Evolutionary conservation across 2,888 invertebrate species (phyloP).

Genomic region (Zelleria hepariella): DNA sequence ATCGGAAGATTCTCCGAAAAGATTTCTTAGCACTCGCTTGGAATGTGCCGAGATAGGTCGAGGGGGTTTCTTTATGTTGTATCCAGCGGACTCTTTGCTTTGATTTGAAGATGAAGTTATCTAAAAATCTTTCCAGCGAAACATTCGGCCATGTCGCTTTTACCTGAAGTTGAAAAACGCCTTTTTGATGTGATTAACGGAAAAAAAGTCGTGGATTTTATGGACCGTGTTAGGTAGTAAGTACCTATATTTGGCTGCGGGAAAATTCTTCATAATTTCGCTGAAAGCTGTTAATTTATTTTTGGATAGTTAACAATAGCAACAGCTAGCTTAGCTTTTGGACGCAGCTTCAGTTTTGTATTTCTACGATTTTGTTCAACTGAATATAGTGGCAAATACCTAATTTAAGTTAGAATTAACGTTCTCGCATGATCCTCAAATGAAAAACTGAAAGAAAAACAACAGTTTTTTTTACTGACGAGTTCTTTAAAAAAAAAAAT

Average conservation of each 20-base stretch:
- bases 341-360: too few relatives aligned
- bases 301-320: too few relatives aligned
- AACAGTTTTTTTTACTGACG: too few relatives aligned
- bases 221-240: not conserved
- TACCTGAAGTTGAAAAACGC: not conserved
- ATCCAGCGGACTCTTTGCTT: not conserved
- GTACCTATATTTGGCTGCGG: not conserved
- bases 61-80: not conserved
- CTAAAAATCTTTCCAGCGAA: not conserved
- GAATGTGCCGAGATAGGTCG: not conserved
- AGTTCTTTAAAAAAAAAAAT: too few relatives aligned
- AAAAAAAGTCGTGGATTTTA: not conserved
- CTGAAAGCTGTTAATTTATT: too few relatives aligned
- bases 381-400: not conserved
- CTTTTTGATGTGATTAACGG: not conserved
- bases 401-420: not conserved
- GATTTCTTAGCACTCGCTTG: not conserved
- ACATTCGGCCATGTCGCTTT: not conserved
- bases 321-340: too few relatives aligned
- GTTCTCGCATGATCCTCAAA: too few relatives aligned
- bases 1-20: not conserved
- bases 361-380: too few relatives aligned
- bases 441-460: too few relatives aligned
- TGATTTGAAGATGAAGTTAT: conserved; percentile 1
- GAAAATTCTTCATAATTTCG: not conserved